Evolutionary conservation across 1,140 invertebrate species (phyloP), one percentile per base, ranked within the genome.

Genomic region (Cataglyphis hispanica): DNA sequence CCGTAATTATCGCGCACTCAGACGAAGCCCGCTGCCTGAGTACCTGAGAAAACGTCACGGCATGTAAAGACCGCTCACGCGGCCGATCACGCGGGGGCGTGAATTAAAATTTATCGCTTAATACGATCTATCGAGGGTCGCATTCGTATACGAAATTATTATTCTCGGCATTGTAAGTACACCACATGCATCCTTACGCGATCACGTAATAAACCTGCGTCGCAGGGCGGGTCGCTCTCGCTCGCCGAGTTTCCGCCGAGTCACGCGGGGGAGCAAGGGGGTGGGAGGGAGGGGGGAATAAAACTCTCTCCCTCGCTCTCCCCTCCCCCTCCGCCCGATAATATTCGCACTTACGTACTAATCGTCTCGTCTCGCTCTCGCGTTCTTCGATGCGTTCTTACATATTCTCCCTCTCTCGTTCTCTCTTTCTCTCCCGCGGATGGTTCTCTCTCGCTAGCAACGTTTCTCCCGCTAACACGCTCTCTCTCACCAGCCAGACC

Each of bases 161-260:
- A 43, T 22, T 43, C 58, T 34, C 53, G 40, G 11, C 37, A 40
- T 56, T 5, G n/a, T 69, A 53, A 27, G 43, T 37, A 58, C 22
- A 58, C 22, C 22, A 11, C 53, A 40, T 69, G 46, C 77, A 74
- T 69, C 67, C 67, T 83, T 40, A 40, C 67, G 67, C 78, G 78
- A 81, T 72, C 78, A 66, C 25, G 61, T 83, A 83, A 83, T 83
- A 83, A 83, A 83, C 78, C 67, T 50, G 67, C 78, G 66, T 81
- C 34, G 78, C 46, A 50, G 50, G 84, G 84, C 84, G 67, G 63
- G 16, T 13, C 64, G 72, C 76, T 87, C 66, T 81, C 87, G 56
- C 60, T 80, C 86, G n/a, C n/a, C n/a, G 75, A 84, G n/a, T 88
- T 89, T 87, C 72, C 86, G 85, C 22, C 90, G 76, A 91, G 90